phyloP scores from a whole-genome alignment of 1,140 invertebrate species.

The Camponotus vicinus region DNA sequence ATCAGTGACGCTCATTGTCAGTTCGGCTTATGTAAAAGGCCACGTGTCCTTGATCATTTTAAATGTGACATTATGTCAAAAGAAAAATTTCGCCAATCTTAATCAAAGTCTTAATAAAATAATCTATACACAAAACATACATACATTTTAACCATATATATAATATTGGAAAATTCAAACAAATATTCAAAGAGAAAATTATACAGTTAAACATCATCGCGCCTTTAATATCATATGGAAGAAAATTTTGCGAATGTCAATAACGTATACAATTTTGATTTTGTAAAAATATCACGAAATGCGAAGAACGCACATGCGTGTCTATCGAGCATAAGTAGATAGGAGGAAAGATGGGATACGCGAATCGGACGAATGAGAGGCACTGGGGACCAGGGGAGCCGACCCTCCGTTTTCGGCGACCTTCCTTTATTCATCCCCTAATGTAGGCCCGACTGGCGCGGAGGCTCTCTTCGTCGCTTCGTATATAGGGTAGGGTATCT shows the following conservation, averaged over 20 bases:
- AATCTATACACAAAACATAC: background rate
- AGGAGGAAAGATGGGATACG: too few relatives aligned
- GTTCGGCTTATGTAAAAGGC: background rate
- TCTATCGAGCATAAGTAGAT: background rate
- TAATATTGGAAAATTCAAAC: background rate
- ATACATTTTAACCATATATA: background rate
- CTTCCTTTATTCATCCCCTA: conserved; percentile 81
- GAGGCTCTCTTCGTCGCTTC: conserved; percentile 53
- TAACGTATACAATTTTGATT: background rate
- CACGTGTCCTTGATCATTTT: conserved; percentile 40
- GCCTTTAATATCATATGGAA: background rate
- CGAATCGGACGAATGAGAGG: conserved; percentile 36
- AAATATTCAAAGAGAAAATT: background rate
- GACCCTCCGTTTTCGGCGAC: conserved; percentile 74
- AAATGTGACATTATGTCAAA: background rate
- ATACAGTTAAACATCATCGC: too few relatives aligned
- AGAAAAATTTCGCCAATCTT: background rate
- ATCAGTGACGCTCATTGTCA: conserved; percentile 58
- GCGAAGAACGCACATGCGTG: conserved; percentile 34
- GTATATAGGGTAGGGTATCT: conserved; percentile 72
- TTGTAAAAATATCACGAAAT: background rate
- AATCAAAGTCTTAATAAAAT: background rate
- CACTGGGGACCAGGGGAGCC: conserved; percentile 63
- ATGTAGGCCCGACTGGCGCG: conserved; percentile 69
- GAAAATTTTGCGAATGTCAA: background rate